These are phyloP conservation scores for Spea bombifrons DNA, from an alignment of 2,113 vertebrate genomes.

Conservation along the genomic window DNA sequence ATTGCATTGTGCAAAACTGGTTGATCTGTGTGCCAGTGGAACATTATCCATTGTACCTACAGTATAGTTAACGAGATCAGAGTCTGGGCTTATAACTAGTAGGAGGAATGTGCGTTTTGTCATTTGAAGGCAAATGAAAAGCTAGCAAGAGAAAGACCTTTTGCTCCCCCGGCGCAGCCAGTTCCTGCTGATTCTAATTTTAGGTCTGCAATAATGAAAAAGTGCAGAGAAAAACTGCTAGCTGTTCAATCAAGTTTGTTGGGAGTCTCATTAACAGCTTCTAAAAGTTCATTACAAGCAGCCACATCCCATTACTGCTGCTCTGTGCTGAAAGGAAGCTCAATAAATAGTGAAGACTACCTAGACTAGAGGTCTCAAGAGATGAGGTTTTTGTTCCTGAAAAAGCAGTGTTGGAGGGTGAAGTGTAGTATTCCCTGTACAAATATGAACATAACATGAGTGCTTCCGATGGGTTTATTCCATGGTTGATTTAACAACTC, in stretches of 20 bases:
- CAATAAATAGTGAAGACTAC: constrained; percentile 37
- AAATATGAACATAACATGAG: no score
- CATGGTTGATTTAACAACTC: no score
- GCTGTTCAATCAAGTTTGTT: constrained; percentile 36
- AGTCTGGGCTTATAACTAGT: background rate
- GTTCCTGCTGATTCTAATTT: constrained; percentile 39
- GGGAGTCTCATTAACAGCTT: constrained; percentile 39
- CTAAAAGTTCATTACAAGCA: constrained; percentile 45
- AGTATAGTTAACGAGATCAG: constrained; percentile 4
- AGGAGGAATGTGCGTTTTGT: constrained; percentile 9
- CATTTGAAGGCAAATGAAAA: constrained; percentile 29
- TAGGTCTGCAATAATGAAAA: constrained; percentile 40
- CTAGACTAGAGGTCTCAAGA: constrained; percentile 21
- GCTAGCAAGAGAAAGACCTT: constrained; percentile 21
- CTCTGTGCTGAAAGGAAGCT: constrained; percentile 37
- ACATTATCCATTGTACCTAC: background rate
- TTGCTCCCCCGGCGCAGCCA: constrained; percentile 20
- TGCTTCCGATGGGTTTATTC: no score
- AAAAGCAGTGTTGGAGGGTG: constrained; percentile 6
- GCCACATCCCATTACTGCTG: constrained; percentile 41
- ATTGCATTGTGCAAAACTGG: background rate
- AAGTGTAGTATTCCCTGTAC: background rate
- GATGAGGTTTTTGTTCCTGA: constrained; percentile 2
- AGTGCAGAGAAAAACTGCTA: constrained; percentile 39
- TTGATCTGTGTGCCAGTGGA: background rate